Conservation (phyloP, 2,888 invertebrate species). For the Synergus gifuensis region DNA sequence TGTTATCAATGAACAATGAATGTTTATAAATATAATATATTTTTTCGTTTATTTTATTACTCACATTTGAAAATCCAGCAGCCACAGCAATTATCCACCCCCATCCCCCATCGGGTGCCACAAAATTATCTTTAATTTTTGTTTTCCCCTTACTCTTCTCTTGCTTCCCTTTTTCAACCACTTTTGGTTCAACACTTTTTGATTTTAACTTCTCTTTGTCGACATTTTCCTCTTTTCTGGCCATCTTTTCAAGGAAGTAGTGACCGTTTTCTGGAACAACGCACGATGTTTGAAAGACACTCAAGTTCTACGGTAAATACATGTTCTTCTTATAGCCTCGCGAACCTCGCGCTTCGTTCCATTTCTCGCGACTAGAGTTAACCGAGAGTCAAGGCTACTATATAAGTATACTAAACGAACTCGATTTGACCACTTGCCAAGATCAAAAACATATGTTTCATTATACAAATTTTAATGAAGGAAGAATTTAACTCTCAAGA, state of each 20-base stretch:
- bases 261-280: slow-evolving; percentile 16
- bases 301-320: slow-evolving; percentile 18
- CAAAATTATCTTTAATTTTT: slow-evolving; percentile 76
- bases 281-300: slow-evolving; percentile 23
- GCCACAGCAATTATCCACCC: slow-evolving; percentile 87
- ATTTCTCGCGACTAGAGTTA: slow-evolving; percentile 15
- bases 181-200: slow-evolving; percentile 7
- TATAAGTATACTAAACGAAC: slow-evolving; percentile 17
- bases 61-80: slow-evolving; percentile 86
- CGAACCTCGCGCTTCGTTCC: slow-evolving; percentile 25
- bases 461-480: background rate
- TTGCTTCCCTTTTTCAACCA: slow-evolving; percentile 1
- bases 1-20: background rate
- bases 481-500: too few relatives aligned
- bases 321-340: slow-evolving; percentile 37
- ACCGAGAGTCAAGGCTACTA: slow-evolving; percentile 37
- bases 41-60: slow-evolving; percentile 67
- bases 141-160: background rate
- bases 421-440: background rate
- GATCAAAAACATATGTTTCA: background rate
- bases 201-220: background rate
- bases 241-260: background rate
- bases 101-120: slow-evolving; percentile 89
- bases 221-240: background rate
- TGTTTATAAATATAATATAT: background rate